Evolutionary conservation across 2,113 vertebrate genomes (phyloP), one percentile per base, ranked within the genome.

Genomic region (Tonatia bakeri): DNA sequence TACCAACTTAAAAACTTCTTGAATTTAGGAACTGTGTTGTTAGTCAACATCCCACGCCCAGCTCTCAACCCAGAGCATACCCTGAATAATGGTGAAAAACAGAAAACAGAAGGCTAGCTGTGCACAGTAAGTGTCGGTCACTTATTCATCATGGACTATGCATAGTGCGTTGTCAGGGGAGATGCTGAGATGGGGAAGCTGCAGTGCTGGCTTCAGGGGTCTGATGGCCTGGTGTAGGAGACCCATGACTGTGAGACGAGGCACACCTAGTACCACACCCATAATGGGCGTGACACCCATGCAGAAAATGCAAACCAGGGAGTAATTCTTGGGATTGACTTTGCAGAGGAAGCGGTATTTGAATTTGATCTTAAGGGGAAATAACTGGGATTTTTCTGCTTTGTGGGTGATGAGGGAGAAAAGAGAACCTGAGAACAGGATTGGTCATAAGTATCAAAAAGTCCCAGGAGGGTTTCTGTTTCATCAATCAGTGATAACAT

Each of bases 81-180:
- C 26, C 17, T 19, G 28, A 87, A 12, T 50, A n/a, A 47, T 2
- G 36, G 20, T 16, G 33, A 38, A 1, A 61, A 47, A 31, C 0
- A 15, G 70, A 38, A 31, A 76, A 38, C 4, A 28, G 84, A 61
- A 91, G n/a, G 38, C 36, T 11, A 9, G 16, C 4, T 3, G 1
- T 17, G 36, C 16, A 1, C 36, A 19, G 31, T 0, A 20, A 17
- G 22, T 0, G 6, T 7, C 17, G 1, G 24, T 22, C 36, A 33
- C 59, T 28, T 26, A 10, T 1, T 36, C 67, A 70, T 10, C 16
- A 7, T 43, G 31, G 67, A 19, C 3, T 19, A 16, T 0, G 16
- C 36, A 14, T 0, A 22, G 59, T 5, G 3, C 59, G 12, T 9
- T 6, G 28, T 43, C 9, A 45, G 36, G 43, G 33, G 43, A 65